Evolutionary conservation across 2,888 invertebrate species (phyloP), one percentile per base, ranked within the genome.

Genomic region (Dysmachus trigonus): DNA sequence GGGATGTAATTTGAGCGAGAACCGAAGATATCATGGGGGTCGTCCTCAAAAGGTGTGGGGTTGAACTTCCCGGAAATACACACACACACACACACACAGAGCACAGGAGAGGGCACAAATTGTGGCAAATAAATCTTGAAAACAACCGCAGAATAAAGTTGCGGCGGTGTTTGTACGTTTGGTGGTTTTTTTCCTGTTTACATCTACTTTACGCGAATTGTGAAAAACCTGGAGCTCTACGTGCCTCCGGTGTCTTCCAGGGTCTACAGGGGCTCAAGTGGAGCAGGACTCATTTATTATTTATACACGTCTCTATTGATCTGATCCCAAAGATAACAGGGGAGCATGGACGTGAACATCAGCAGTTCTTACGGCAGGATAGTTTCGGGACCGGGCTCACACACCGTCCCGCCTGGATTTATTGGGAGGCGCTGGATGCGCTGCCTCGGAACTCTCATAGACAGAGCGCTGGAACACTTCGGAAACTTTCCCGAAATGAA

Each of bases 401-500:
- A n/a, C n/a, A n/a, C n/a, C n/a, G n/a, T n/a, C n/a, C 30, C 22
- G 41, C 35, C 38, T 86, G 77, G 47, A 79, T 79, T 30, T 85
- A 86, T 71, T 31, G 72, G 22, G 74, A 86, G 73, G n/a, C n/a
- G n/a, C n/a, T n/a, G n/a, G n/a, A n/a, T n/a, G n/a, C n/a, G n/a
- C n/a, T n/a, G n/a, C n/a, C n/a, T n/a, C n/a, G n/a, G n/a, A n/a
- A n/a, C n/a, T n/a, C n/a, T n/a, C n/a, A n/a, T n/a, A n/a, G n/a
- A n/a, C n/a, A n/a, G n/a, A n/a, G n/a, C n/a, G n/a, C 31, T 22
- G 83, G 81, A 76, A 53, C 83, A 83, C 86, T 86, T 86, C 76
- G 74, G 22, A 35, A 86, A 86, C 73, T 86, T 76, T 62, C n/a
- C n/a, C 76, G 62, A 82, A 86, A 86, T 86, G 86, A 86, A 86